Evolutionary conservation across 2,888 invertebrate genomes (phyloP).

Genomic region (Limnephilus rhombicus): DNA sequence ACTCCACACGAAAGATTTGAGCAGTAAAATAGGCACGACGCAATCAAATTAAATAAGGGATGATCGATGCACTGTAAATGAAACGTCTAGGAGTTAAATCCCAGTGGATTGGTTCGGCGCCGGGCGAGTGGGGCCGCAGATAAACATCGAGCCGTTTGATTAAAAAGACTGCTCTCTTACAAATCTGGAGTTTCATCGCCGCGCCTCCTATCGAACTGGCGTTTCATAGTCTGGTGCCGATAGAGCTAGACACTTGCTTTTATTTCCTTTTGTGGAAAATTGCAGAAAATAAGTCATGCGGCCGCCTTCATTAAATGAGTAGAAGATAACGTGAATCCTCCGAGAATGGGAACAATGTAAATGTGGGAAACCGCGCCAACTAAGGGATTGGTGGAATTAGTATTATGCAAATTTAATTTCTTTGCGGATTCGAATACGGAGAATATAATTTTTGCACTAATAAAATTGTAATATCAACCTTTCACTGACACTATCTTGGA

Average conservation of each 20-base stretch:
- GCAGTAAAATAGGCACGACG: neutral
- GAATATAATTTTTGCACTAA: neutral
- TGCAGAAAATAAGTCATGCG: conserved; percentile 29
- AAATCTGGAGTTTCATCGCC: conserved; percentile 3
- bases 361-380: neutral
- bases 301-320: conserved; percentile 30
- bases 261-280: conserved; percentile 16
- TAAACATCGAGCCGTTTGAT: conserved; percentile 32
- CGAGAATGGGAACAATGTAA: neutral
- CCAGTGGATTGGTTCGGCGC: conserved; percentile 2
- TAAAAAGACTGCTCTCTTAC: conserved; percentile 41
- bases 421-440: neutral
- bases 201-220: neutral
- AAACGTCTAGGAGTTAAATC: conserved; percentile 12
- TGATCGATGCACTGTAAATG: conserved; percentile 17
- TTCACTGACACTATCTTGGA: neutral
- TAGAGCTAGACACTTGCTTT: conserved; percentile 4
- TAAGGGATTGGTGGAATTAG: neutral
- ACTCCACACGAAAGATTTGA: neutral
- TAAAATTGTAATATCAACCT: neutral
- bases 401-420: neutral
- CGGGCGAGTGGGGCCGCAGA: conserved; percentile 4
- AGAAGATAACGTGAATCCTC: neutral
- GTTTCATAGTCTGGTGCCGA: conserved; percentile 33
- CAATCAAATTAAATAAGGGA: conserved; percentile 20